Percentiles rank a stretch among this genome's conserved stretches.
These are phyloP conservation scores for Cavia aperea DNA, from an alignment of 2,113 vertebrate genomes.

Conservation along the genomic window DNA sequence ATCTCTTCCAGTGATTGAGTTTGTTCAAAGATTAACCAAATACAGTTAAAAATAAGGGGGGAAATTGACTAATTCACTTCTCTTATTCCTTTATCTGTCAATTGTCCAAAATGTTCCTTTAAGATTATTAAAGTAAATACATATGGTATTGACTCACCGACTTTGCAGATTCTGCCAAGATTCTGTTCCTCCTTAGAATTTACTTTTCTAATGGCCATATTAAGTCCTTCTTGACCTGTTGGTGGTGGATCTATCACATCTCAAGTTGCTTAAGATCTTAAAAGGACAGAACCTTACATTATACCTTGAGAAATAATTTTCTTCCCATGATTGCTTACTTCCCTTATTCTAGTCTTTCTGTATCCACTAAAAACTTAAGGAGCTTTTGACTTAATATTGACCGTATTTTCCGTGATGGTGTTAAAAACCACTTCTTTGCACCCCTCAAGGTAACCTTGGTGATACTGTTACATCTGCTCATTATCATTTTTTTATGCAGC, in stretches of 20 bases:
- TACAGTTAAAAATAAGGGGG: slow-evolving; percentile 21
- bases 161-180: not conserved
- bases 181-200: not conserved
- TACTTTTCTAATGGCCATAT: slow-evolving; percentile 12
- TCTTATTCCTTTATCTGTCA: not conserved
- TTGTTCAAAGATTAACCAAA: slow-evolving; percentile 30
- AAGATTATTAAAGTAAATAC: not conserved
- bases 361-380: slow-evolving; percentile 65
- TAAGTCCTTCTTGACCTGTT: slow-evolving; percentile 44
- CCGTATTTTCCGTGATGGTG: slow-evolving; percentile 71
- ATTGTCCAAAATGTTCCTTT: not conserved
- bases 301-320: slow-evolving; percentile 57
- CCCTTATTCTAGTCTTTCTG: slow-evolving; percentile 60
- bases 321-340: slow-evolving; percentile 63
- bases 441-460: slow-evolving; percentile 80
- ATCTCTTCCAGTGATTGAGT: not conserved
- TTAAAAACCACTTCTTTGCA: slow-evolving; percentile 58
- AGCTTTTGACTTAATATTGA: slow-evolving; percentile 58
- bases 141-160: not conserved
- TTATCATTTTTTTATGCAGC: slow-evolving; percentile 74
- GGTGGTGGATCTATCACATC: slow-evolving; percentile 19
- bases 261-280: slow-evolving; percentile 49
- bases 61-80: not conserved
- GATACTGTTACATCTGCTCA: slow-evolving; percentile 72
- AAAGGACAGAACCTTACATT: slow-evolving; percentile 36